Base-by-base conservation (phyloP, 2,888 invertebrate species). In the Epistrophe grossulariae region DNA sequence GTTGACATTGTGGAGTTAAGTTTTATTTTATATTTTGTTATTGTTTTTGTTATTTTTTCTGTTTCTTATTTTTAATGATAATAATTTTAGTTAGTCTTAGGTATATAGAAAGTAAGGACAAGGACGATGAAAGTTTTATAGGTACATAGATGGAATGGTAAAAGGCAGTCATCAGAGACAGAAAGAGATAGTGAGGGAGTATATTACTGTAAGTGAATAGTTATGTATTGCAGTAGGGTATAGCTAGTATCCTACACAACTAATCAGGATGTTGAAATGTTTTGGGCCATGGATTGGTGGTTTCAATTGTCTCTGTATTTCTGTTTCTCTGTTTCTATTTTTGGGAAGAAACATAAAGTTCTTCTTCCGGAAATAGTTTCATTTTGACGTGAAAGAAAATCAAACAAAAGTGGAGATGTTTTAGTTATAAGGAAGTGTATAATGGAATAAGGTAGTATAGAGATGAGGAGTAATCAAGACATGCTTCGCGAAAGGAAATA, bases 231-330 rank as follows among this genome's bases (percentile, higher is more conserved):
- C 24, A 11, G 55, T 55, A 17, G 13, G 1, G 17, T 35, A 11
- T 10, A 1, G 52, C n/a, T 64, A 40, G 72, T 82, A 74, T 82
- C 82, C 8, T 55, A 55, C 9, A 31, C 9, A 31, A 85, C 78
- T 85, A 85, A 81, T 85, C 81, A 85, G 82, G 85, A 82, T 82
- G 78, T 78, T 82, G 85, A 82, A 73, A 74, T 71, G 73, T 82
- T 73, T 62, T 43, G 52, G 59, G 70, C 43, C 70, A 82, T 59
- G 85, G 82, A 85, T 74, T 79, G 85, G 85, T 85, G 71, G 74
- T 82, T 85, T 82, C 85, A 82, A 82, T 85, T 83, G 73, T 55
- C 79, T 73, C 55, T 74, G n/a, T 7, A 11, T 70, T 78, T 73
- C 40, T 45, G 24, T 60, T 24, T 70, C 73, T 73, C 48, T 45